Percentiles rank a stretch among this genome's conserved stretches.
phyloP scores from a whole-genome alignment of 2,888 invertebrate species.

The Drosophila paucipuncta region DNA sequence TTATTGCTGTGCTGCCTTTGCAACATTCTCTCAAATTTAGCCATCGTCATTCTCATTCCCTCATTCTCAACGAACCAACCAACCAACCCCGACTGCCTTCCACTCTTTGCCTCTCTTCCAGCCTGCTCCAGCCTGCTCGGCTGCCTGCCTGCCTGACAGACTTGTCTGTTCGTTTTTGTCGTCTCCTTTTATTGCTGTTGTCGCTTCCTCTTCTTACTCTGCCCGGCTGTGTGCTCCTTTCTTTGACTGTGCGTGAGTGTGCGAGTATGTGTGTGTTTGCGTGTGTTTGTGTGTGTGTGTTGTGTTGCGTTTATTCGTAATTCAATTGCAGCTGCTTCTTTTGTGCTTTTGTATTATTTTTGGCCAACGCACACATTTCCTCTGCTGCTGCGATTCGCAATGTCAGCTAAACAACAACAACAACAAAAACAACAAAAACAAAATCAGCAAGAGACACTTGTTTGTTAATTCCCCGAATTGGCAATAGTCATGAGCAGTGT shows the following conservation, averaged over 20 bases:
- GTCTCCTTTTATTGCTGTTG: conserved; percentile 44
- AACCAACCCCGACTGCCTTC: conserved; percentile 35
- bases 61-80: conserved; percentile 15
- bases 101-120: background rate
- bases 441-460: conserved; percentile 27
- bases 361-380: conserved; percentile 18
- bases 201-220: conserved; percentile 42
- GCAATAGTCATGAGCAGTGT: conserved; percentile 6
- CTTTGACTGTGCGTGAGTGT: conserved; percentile 38
- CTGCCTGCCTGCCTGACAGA: conserved; percentile 14
- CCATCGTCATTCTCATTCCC: conserved; percentile 39
- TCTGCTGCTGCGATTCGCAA: conserved; percentile 27
- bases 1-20: conserved; percentile 40
- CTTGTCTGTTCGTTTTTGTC: conserved; percentile 48
- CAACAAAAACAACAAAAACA: conserved; percentile 19
- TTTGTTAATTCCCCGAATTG: conserved; percentile 25
- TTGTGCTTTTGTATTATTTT: conserved; percentile 56
- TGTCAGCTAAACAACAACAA: conserved; percentile 20
- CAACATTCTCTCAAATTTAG: conserved; percentile 56
- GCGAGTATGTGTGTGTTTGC: conserved; percentile 12
- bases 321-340: conserved; percentile 83
- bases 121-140: background rate
- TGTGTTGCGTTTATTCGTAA: conserved; percentile 58
- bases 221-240: conserved; percentile 55
- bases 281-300: background rate